A percentile compares a stretch with the other conserved stretches of the same genome.
Evolutionary conservation across 2,113 vertebrate species (phyloP).

Genomic region (Hippocampus zosterae): DNA sequence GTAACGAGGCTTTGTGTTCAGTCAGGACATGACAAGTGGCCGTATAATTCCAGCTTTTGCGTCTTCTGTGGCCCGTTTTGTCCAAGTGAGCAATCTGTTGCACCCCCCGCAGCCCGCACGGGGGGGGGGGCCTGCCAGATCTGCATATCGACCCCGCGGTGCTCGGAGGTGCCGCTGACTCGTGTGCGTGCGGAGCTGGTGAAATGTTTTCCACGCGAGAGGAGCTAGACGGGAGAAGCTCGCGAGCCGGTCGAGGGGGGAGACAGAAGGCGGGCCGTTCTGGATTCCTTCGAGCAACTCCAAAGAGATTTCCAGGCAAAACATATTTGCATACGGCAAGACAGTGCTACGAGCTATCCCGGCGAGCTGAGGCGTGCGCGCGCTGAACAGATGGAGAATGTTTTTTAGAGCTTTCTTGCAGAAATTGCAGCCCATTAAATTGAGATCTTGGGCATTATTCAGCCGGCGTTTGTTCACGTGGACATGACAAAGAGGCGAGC

Average conservation of each 20-base stretch:
- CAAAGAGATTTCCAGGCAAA: constrained; percentile 82
- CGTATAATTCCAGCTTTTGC: constrained; percentile 50
- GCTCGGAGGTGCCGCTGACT: constrained; percentile 45
- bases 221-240: constrained; percentile 58
- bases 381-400: constrained; percentile 72
- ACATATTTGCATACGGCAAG: constrained; percentile 78
- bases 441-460: constrained; percentile 51
- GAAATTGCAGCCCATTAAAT: constrained; percentile 70
- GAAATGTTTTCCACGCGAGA: constrained; percentile 66
- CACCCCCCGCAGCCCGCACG: constrained; percentile 44
- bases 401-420: constrained; percentile 70
- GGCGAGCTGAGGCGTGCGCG: constrained; percentile 65
- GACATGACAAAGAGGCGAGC: constrained; percentile 19
- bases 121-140: constrained; percentile 47
- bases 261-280: constrained; percentile 77
- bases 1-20: not conserved
- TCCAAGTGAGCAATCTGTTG: constrained; percentile 54
- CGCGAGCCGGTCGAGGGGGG: constrained; percentile 49
- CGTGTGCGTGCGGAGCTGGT: constrained; percentile 69
- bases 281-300: constrained; percentile 79
- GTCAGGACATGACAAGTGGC: constrained; percentile 29
- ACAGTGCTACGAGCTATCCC: constrained; percentile 72
- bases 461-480: constrained; percentile 37
- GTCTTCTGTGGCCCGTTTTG: constrained; percentile 43
- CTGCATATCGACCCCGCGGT: constrained; percentile 68